Conservation (phyloP, 1,140 invertebrate genomes). For the Akabosia matsudoensis region DNA sequence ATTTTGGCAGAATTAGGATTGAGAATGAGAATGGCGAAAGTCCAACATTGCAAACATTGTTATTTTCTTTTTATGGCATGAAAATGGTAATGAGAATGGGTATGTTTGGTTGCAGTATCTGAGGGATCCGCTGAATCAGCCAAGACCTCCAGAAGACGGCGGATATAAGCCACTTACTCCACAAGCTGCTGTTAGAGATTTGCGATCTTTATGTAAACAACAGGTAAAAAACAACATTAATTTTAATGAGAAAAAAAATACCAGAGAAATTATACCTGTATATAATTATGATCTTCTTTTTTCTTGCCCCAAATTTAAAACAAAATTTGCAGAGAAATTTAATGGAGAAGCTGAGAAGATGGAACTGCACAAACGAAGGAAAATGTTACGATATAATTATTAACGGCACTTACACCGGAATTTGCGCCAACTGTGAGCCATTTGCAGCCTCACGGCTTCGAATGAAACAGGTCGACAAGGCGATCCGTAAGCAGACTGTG, state of each 20-base stretch:
- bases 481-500: background rate
- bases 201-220: background rate
- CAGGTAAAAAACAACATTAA: no score
- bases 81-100: background rate
- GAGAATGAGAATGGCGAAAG: slow-evolving; percentile 1
- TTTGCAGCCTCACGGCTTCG: background rate
- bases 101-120: background rate
- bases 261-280: no score
- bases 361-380: slow-evolving; percentile 4
- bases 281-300: no score
- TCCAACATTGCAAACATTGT: background rate
- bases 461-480: background rate
- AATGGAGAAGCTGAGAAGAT: slow-evolving; percentile 7
- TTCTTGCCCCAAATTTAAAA: background rate
- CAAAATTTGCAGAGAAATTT: slow-evolving; percentile 7
- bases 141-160: background rate
- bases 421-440: background rate
- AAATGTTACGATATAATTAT: slow-evolving; percentile 7
- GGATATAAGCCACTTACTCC: background rate
- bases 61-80: background rate
- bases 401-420: background rate
- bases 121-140: background rate
- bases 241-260: no score
- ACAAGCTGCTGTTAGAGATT: background rate
- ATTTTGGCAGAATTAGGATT: no score